phyloP scores from a whole-genome alignment of 1,140 invertebrate species.

The Meloidogyne chitwoodi region DNA sequence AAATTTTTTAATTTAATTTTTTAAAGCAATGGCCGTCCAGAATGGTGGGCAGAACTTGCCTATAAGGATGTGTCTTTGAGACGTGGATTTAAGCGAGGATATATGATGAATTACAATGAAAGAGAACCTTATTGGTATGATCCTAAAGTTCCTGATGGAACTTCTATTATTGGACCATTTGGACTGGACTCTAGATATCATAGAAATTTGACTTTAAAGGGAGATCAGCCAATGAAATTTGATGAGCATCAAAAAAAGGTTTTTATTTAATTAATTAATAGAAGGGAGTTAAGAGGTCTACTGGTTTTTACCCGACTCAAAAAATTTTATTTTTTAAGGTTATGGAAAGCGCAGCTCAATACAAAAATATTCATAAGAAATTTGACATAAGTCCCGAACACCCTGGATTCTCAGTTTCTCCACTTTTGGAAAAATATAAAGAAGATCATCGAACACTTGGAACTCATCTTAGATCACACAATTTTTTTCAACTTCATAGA shows the following conservation, averaged over 20 bases:
- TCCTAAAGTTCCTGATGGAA: constrained; percentile 37
- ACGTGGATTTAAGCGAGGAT: neutral
- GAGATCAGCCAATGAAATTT: constrained; percentile 37
- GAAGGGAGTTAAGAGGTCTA: no score
- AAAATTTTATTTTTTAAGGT: constrained; percentile 43
- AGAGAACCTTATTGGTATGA: constrained; percentile 31
- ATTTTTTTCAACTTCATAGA: constrained; percentile 5
- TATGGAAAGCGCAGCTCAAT: constrained; percentile 44
- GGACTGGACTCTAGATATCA: constrained; percentile 26
- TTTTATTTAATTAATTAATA: neutral
- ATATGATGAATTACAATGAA: neutral
- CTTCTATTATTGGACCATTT: constrained; percentile 14
- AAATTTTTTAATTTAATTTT: constrained; percentile 23
- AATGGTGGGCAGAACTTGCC: constrained; percentile 46
- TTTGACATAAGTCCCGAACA: constrained; percentile 51
- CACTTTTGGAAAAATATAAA: constrained; percentile 31
- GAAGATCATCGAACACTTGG: neutral
- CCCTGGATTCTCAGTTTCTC: constrained; percentile 47
- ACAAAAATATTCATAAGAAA: constrained; percentile 53
- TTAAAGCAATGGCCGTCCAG: constrained; percentile 47
- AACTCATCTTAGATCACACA: neutral
- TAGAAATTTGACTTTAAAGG: constrained; percentile 38
- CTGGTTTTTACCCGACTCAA: no score
- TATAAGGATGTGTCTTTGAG: constrained; percentile 44
- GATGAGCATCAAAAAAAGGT: constrained; percentile 50